phyloP scores from a whole-genome alignment of 2,888 invertebrate species.

The Caradrina kadenii region DNA sequence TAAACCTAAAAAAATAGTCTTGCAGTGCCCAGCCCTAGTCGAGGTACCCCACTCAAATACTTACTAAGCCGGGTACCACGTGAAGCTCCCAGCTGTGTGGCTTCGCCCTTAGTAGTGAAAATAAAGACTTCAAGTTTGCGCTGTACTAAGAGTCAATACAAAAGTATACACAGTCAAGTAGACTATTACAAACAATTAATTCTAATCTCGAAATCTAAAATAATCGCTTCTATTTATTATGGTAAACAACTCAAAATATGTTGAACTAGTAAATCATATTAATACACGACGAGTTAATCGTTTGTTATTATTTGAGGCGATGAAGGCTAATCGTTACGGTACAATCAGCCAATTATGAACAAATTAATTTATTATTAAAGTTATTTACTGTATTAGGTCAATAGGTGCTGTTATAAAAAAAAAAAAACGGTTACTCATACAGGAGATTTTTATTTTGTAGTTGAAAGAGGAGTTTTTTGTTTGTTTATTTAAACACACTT shows the following conservation, averaged over 20 bases:
- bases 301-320: slow-evolving; percentile 39
- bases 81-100: no score
- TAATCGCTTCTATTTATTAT: slow-evolving; percentile 1
- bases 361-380: slow-evolving; percentile 22
- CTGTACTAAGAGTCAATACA: no score
- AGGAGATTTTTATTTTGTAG: neutral
- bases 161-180: neutral
- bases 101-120: no score
- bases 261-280: slow-evolving; percentile 26
- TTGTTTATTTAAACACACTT: no score
- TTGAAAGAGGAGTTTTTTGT: no score
- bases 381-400: slow-evolving; percentile 36
- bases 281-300: slow-evolving; percentile 35
- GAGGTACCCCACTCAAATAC: no score
- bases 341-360: slow-evolving; percentile 31
- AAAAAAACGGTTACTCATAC: neutral
- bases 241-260: slow-evolving; percentile 23
- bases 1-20: no score
- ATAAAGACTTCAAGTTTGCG: no score
- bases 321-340: slow-evolving; percentile 45
- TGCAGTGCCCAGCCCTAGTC: no score
- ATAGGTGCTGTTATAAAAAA: slow-evolving; percentile 1
- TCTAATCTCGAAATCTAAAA: slow-evolving; percentile 13
- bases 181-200: neutral
- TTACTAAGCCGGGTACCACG: no score